Base-by-base conservation (phyloP, 2,797 vertebrate species). In the Etheostoma nigrum region DNA sequence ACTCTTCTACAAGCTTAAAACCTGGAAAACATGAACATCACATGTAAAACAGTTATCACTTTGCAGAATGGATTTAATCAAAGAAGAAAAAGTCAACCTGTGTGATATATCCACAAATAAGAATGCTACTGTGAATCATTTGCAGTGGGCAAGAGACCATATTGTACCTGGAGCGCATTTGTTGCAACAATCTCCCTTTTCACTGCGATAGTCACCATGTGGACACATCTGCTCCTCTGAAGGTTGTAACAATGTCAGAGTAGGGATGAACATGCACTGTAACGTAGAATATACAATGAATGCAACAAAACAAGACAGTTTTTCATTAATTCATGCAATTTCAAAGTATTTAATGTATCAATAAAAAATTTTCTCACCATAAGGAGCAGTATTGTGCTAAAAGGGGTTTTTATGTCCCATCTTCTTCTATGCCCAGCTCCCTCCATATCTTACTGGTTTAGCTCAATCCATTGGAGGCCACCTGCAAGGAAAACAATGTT, bases 121-220 rank as follows among this genome's bases (percentile, higher is more conserved):
- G 9, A 8, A 68, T 58, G 47, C 19, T 33, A 9, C 14, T 53
- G 2, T 64, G 36, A 44, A 52, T 59, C n/a, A 2, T 58, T 40
- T 68, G 36, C 44, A 4, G 5, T 53, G 70, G 47, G 70, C 49
- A 44, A 15, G 13, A 61, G 27, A n/a, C 14, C 11, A 45, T 18
- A 23, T 12, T 1, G 5, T 91, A 96, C 95, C 95, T 91, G 23
- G 4, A 68, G 1, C 0, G 42, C 95, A 96, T 85, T 80, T 95
- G 59, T 91, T 69, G 79, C 95, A 96, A 76, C 95, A 96, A 61
- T 88, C 63, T 19, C 74, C 76, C 0, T 82, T 7, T 0, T 15
- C 1, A 14, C 1, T 55, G 1, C 0, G 2, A 67, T 84, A 93
- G 0, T 92, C 84, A 0, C 14, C 67, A 0, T 0, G 0, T 0